These are phyloP conservation scores for Nymphicus hollandicus DNA, from an alignment of 2,113 vertebrate genomes.

Conservation along the genomic window DNA sequence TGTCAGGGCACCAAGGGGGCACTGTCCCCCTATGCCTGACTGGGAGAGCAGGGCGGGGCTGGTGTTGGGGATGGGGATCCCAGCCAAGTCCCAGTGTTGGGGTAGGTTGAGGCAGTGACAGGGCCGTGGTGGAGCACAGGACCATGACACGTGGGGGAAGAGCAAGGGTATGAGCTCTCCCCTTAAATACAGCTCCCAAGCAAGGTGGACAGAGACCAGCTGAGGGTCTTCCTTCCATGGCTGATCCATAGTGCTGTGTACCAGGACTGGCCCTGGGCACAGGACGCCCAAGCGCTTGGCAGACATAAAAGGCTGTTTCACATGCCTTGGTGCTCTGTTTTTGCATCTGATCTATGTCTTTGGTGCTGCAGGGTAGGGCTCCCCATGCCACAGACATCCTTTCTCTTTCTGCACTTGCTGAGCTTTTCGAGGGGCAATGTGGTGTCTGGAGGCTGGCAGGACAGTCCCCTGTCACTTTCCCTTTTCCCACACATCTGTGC, in stretches of 20 bases:
- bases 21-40: rapidly evolving
- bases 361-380: neutral
- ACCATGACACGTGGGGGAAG: rapidly evolving
- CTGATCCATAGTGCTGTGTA: rapidly evolving
- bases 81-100: neutral
- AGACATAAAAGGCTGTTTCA: neutral
- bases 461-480: neutral
- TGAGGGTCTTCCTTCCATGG: neutral
- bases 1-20: neutral
- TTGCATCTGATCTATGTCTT: neutral
- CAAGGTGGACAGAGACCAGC: rapidly evolving
- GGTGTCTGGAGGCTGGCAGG: neutral
- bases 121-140: neutral
- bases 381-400: neutral
- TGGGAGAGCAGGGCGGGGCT: neutral
- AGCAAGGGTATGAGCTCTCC: neutral
- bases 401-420: neutral
- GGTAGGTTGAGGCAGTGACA: neutral
- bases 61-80: neutral
- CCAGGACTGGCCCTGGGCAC: neutral
- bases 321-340: rapidly evolving
- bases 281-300: neutral
- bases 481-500: rapidly evolving
- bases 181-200: neutral
- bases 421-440: neutral